Conservation (phyloP, 2,113 vertebrate species). For the Argyrosomus japonicus region DNA sequence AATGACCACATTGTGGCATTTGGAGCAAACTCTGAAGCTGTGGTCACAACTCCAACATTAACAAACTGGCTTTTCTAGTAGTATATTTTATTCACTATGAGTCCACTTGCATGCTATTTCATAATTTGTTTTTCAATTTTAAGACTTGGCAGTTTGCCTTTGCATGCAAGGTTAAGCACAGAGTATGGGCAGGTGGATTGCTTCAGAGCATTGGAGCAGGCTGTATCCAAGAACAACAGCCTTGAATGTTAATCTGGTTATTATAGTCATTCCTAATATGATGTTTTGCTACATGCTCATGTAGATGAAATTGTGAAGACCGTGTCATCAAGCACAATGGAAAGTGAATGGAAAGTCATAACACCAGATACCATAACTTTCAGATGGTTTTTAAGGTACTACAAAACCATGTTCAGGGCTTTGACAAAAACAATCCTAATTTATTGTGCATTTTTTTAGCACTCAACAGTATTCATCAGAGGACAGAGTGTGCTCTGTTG, state of each 20-base stretch:
- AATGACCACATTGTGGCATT: constrained; percentile 48
- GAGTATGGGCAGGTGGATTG: background rate
- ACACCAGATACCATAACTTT: background rate
- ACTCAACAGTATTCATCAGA: too few species aligned
- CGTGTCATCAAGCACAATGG: background rate
- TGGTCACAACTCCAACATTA: constrained; percentile 31
- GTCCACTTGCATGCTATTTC: constrained; percentile 12
- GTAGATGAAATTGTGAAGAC: background rate
- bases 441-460: too few species aligned
- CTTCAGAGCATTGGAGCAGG: background rate
- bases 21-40: constrained; percentile 38
- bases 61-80: constrained; percentile 31
- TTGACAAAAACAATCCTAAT: too few species aligned
- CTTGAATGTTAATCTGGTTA: constrained; percentile 2
- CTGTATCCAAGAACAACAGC: constrained; percentile 14
- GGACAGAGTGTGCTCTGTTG: too few species aligned
- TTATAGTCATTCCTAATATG: background rate
- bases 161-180: background rate
- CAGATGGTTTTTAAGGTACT: too few species aligned
- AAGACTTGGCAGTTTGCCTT: background rate
- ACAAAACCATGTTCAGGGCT: too few species aligned
- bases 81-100: constrained; percentile 2
- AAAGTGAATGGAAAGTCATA: background rate
- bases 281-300: background rate
- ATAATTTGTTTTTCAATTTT: constrained; percentile 21